Evolutionary conservation across 2,888 invertebrate species (phyloP).

Genomic region (Mesochorus sp.): DNA sequence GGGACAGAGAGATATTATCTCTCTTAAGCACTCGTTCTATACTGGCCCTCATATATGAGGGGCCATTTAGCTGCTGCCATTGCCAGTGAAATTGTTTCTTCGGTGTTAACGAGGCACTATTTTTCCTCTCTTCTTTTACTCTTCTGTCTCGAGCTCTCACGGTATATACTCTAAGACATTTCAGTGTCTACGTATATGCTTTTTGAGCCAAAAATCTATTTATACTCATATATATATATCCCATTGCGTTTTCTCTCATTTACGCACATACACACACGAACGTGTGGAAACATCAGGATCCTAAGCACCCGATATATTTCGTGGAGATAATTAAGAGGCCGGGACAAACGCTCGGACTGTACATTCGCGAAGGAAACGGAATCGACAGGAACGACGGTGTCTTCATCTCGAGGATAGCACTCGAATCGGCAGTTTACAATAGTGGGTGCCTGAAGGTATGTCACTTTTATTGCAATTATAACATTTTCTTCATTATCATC

Average conservation of each 20-base stretch:
- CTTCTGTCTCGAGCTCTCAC: constrained; percentile 6
- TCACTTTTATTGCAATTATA: too few species aligned
- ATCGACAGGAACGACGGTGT: constrained; percentile 97
- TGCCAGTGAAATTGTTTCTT: constrained; percentile 49
- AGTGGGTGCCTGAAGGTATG: constrained; percentile 95
- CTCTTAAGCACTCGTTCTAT: constrained; percentile 35
- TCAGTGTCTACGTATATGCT: background rate
- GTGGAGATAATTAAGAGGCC: constrained; percentile 99
- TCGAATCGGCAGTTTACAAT: constrained; percentile 98
- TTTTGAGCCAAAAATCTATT: background rate
- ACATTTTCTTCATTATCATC: background rate
- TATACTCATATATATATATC: constrained; percentile 5
- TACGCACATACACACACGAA: background rate
- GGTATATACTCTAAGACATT: too few species aligned
- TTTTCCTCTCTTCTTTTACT: constrained; percentile 44
- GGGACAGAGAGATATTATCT: background rate
- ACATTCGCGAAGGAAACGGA: constrained; percentile 99
- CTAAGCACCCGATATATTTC: constrained; percentile 91
- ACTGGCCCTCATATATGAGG: constrained; percentile 42
- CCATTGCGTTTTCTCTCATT: constrained; percentile 20
- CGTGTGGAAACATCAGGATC: constrained; percentile 83
- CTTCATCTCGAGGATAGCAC: constrained; percentile 97
- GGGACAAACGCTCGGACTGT: constrained; percentile 98
- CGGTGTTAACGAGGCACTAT: constrained; percentile 33
- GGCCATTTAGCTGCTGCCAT: constrained; percentile 31